Base-by-base conservation (phyloP, 1,140 invertebrate species). In the Chionoecetes opilio region DNA sequence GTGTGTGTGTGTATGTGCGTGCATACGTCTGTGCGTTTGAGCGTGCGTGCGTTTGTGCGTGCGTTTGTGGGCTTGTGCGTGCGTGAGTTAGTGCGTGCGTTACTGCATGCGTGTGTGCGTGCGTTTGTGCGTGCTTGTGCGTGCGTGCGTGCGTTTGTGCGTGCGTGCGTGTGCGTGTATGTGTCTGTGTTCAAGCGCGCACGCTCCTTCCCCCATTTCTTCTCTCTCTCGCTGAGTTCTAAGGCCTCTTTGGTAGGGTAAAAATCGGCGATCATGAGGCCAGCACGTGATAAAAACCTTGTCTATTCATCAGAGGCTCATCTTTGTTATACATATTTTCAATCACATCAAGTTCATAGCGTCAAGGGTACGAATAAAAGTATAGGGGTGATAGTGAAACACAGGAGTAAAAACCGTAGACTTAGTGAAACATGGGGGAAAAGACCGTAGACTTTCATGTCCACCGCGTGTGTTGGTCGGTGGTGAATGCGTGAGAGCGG, bases 361-460 rank as follows among this genome's bases (percentile, higher is more conserved):
- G n/a, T n/a, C 21, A 8, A 75, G 63, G 63, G 63, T 75, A 75
- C 63, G 63, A 75, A 75, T 75, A 75, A 75, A 75, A 75, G 63
- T n/a, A 6, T 75, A 0, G 63, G 63, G 63, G 32, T 86, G 84
- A 86, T 86, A 86, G 35, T 86, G n/a, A 86, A 86, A 86, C n/a
- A n/a, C n/a, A n/a, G n/a, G n/a, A n/a, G n/a, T n/a, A n/a, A n/a
- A n/a, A n/a, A n/a, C n/a, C n/a, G n/a, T n/a, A n/a, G n/a, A n/a
- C n/a, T n/a, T n/a, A n/a, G n/a, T n/a, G n/a, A n/a, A n/a, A n/a
- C 84, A 8, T 8, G 32, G 84, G 14, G 84, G 84, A 26, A 86
- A 32, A 86, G 32, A 17, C 84, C 84, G 84, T 86, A 86, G 84
- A 86, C 84, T 38, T 86, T 14, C 11, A 26, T n/a, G 63, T 75